These are phyloP conservation scores for Chalcosyrphus nemorum DNA, from an alignment of 2,888 invertebrate genomes.

Conservation along the genomic window DNA sequence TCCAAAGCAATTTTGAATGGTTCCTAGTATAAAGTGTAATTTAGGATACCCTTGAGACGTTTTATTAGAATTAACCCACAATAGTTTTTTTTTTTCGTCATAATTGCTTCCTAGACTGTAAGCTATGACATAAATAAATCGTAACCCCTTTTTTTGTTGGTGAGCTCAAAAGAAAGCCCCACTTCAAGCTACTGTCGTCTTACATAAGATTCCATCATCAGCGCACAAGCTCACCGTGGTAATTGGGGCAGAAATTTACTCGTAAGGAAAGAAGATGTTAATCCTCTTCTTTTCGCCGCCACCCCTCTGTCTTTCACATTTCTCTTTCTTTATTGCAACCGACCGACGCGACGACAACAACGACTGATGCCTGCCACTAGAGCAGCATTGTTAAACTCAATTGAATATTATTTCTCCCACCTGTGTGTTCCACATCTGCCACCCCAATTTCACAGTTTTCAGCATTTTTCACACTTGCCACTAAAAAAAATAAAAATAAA, in stretches of 20 bases:
- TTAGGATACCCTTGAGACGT: background rate
- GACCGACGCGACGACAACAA: too few species aligned
- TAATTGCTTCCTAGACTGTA: slow-evolving; percentile 1
- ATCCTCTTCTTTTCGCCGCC: slow-evolving; percentile 37
- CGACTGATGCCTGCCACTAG: background rate
- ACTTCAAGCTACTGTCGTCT: slow-evolving; percentile 42
- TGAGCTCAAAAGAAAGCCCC: background rate
- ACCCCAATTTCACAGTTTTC: slow-evolving; percentile 15
- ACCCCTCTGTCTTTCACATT: slow-evolving; percentile 10
- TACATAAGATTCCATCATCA: slow-evolving; percentile 48
- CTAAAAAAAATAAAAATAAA: background rate
- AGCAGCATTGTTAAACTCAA: slow-evolving; percentile 34
- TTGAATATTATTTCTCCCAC: slow-evolving; percentile 33
- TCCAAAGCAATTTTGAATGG: too few species aligned
- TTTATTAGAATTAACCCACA: background rate
- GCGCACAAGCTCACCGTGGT: slow-evolving; percentile 33
- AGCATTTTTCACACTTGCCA: background rate
- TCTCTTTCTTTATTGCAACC: background rate
- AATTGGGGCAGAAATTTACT: slow-evolving; percentile 61
- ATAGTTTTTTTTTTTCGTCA: background rate
- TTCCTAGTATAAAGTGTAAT: too few species aligned
- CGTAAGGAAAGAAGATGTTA: slow-evolving; percentile 44
- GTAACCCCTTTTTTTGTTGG: background rate
- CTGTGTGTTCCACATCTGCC: slow-evolving; percentile 29
- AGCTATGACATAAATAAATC: slow-evolving; percentile 22